Evolutionary conservation across 2,888 invertebrate genomes (phyloP).

Genomic region (Plemyria rubiginata): DNA sequence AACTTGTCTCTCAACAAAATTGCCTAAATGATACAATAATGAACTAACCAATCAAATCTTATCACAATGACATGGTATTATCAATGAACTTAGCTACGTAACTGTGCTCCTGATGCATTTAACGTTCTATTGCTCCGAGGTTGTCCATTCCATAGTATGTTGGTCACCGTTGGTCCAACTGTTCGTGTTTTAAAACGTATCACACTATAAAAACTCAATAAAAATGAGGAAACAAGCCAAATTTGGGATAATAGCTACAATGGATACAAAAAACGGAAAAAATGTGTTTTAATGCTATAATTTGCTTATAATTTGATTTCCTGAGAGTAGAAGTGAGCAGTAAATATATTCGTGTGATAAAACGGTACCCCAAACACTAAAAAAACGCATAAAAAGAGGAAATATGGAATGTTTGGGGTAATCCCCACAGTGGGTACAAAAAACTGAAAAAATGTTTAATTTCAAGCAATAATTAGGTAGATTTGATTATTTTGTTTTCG

Average conservation of each 20-base stretch:
- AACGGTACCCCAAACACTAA: too few species aligned
- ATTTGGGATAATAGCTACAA: slow-evolving; percentile 13
- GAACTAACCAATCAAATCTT: slow-evolving; percentile 23
- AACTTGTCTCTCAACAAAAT: not conserved
- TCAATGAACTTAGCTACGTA: slow-evolving; percentile 28
- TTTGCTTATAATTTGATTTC: slow-evolving; percentile 38
- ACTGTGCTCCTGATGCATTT: slow-evolving; percentile 48
- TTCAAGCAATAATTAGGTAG: too few species aligned
- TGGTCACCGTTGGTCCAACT: slow-evolving; percentile 36
- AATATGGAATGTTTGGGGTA: too few species aligned
- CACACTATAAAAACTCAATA: slow-evolving; percentile 2
- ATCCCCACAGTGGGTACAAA: too few species aligned
- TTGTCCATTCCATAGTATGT: slow-evolving; percentile 51
- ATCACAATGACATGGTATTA: slow-evolving; percentile 11
- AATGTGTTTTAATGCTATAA: slow-evolving; percentile 24
- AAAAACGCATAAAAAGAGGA: too few species aligned
- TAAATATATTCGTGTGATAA: slow-evolving; percentile 45
- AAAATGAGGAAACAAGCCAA: slow-evolving; percentile 18
- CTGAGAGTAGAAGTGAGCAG: slow-evolving; percentile 12
- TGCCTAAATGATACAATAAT: not conserved
- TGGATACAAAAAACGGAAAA: slow-evolving; percentile 3
- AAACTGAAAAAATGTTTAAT: too few species aligned
- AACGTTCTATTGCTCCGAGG: slow-evolving; percentile 44
- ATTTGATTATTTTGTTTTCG: too few species aligned
- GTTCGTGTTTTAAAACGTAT: slow-evolving; percentile 45